Evolutionary conservation across 2,797 vertebrate genomes (phyloP).

Genomic region (Carcharodon carcharias): DNA sequence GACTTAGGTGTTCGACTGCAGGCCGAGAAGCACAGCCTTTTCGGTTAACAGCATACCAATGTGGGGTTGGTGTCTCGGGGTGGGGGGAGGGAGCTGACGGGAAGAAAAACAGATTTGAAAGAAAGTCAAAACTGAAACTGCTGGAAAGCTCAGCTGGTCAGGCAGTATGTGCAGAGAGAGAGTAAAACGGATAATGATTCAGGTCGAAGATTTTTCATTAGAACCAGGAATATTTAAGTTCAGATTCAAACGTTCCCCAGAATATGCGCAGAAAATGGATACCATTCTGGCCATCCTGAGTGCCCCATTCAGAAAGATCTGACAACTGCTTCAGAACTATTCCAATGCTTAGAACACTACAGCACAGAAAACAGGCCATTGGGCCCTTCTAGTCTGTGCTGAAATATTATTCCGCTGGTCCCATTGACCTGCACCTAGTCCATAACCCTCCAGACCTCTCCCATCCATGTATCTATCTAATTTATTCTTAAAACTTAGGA

Average conservation of each 20-base stretch:
- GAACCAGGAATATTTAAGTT: neutral
- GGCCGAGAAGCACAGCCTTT: too few relatives aligned
- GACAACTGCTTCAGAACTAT: neutral
- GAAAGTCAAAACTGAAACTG: neutral
- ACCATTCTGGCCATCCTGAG: neutral
- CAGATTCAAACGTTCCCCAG: neutral
- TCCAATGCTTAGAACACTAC: too few relatives aligned
- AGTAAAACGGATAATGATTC: neutral
- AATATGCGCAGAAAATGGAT: too few relatives aligned
- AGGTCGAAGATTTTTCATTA: neutral
- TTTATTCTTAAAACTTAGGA: too few relatives aligned
- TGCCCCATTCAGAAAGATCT: neutral
- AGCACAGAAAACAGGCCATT: too few relatives aligned
- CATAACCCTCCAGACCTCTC: too few relatives aligned
- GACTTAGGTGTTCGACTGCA: neutral
- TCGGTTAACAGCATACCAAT: neutral
- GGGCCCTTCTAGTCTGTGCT: too few relatives aligned
- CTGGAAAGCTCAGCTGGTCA: neutral
- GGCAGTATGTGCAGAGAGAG: neutral
- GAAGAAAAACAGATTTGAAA: neutral
- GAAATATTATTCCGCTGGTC: too few relatives aligned
- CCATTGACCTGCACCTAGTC: too few relatives aligned
- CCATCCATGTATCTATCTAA: too few relatives aligned
- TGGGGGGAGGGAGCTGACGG: too few relatives aligned
- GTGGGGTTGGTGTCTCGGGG: neutral